Evolutionary conservation across 1,140 invertebrate species (phyloP).

Genomic region (Drosophila hydei): DNA sequence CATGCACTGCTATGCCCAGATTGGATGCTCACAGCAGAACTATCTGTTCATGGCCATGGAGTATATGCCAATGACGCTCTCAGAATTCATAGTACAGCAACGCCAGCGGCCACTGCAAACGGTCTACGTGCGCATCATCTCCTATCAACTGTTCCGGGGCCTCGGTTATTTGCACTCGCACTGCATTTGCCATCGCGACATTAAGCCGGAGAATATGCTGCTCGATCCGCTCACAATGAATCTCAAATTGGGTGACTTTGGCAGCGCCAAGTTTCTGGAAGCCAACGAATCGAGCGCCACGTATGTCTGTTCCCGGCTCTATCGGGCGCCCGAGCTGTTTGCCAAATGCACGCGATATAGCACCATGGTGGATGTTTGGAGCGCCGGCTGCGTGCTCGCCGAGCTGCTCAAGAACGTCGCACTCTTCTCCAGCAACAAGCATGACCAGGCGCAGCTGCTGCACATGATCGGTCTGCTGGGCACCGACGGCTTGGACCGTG

Average conservation of each 20-base stretch:
- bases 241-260: constrained; percentile 99
- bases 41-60: constrained; percentile 50
- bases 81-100: constrained; percentile 13
- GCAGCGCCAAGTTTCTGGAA: constrained; percentile 98
- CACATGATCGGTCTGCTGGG: constrained; percentile 33
- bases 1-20: constrained; percentile 14
- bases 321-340: constrained; percentile 98
- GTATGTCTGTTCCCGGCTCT: constrained; percentile 99
- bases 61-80: constrained; percentile 55
- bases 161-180: constrained; percentile 99
- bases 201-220: constrained; percentile 99
- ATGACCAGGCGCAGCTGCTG: constrained; percentile 11
- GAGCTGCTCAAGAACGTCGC: constrained; percentile 98
- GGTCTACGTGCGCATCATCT: constrained; percentile 47
- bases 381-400: constrained; percentile 98
- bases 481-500: constrained; percentile 31
- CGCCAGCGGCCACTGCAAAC: background rate
- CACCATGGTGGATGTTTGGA: constrained; percentile 97
- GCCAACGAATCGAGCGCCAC: constrained; percentile 98
- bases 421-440: constrained; percentile 88
- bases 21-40: constrained; percentile 6
- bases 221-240: constrained; percentile 97
- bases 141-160: constrained; percentile 99
- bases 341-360: constrained; percentile 99
- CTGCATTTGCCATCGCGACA: constrained; percentile 99